Base-by-base conservation (phyloP, 2,113 vertebrate species). In the Bufo gargarizans region DNA sequence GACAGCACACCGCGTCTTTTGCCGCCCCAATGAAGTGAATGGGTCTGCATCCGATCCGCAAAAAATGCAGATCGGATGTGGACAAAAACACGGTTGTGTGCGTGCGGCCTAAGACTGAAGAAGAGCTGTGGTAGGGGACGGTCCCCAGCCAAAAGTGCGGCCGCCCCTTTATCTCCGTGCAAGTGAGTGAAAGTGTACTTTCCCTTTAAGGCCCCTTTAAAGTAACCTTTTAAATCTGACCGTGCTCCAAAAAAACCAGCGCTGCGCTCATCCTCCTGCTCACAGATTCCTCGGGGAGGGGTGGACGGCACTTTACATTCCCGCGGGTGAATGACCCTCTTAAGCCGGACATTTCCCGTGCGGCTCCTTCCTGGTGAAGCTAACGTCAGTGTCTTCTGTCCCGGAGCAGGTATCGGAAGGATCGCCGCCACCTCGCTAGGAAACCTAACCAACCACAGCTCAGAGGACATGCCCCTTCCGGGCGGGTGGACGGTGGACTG, bases 401-500 rank as follows among this genome's bases (percentile, higher is more conserved):
- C 77, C 59, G 22, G 47, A 80, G 88, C 83, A 99, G 98, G 96
- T 92, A 98, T 99, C 20, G 97, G 98, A 86, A 96, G 97, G 91
- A 95, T 98, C 76, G 96, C 98, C 94, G 97, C 98, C 92, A 99
- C 98, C 89, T 99, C 98, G 82, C 92, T 99, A 91, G 98, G 98
- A 91, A 99, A 99, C 93, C 92, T 99, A 91, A 97, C 98, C 67
- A 98, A 94, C 87, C 94, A 97, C 79, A 96, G 95, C 13, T 95
- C 93, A 55, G 98, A 99, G 89, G 99, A 99, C 91, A 91, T 96
- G 82, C 97, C 97, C 81, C 97, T 99, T 90, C 98, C 97, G 89
- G 95, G 93, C 14, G 98, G 98, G 91, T 99, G 98, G 98, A 96
- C 97, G 58, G 96, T 98, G 77, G 98, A 99, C 94, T 99, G 98